Percentiles rank a stretch among this genome's conserved stretches.
Conservation (phyloP, 1,140 invertebrate species). For the Triops longicaudatus region DNA sequence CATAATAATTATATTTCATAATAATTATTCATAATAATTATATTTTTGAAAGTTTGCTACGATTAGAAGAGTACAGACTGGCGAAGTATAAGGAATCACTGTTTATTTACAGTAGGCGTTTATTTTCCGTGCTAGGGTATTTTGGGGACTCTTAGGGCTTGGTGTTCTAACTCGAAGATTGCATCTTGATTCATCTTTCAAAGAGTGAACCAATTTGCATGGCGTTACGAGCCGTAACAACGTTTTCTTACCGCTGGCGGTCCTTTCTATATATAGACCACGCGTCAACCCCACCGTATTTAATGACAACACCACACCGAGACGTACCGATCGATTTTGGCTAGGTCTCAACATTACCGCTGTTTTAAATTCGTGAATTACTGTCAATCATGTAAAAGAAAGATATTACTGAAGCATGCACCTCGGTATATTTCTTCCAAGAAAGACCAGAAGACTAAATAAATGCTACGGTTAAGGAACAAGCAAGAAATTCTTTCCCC, state of each 20-base stretch:
- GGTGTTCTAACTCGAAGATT: not conserved
- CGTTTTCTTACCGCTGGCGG: not conserved
- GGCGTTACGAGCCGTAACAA: not conserved
- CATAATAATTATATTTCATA: too few species aligned
- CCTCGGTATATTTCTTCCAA: not conserved
- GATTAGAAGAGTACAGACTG: not conserved
- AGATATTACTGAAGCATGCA: too few species aligned
- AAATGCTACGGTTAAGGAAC: not conserved
- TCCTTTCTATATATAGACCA: not conserved
- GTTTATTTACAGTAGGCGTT: not conserved
- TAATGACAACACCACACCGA: not conserved
- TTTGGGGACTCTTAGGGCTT: not conserved
- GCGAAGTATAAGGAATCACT: not conserved
- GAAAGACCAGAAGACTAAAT: not conserved
- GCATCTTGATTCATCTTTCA: not conserved
- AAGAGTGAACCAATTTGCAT: not conserved
- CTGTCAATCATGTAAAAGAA: too few species aligned
- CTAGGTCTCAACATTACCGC: not conserved
- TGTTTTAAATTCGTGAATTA: too few species aligned
- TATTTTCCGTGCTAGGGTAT: not conserved
- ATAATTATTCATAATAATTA: too few species aligned
- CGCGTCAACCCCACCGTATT: not conserved
- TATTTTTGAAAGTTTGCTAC: too few species aligned
- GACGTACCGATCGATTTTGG: not conserved
- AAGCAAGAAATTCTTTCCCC: not conserved